These are phyloP conservation scores for Peromyscus polionotus DNA, from an alignment of 2,113 vertebrate genomes.

Conservation along the genomic window DNA sequence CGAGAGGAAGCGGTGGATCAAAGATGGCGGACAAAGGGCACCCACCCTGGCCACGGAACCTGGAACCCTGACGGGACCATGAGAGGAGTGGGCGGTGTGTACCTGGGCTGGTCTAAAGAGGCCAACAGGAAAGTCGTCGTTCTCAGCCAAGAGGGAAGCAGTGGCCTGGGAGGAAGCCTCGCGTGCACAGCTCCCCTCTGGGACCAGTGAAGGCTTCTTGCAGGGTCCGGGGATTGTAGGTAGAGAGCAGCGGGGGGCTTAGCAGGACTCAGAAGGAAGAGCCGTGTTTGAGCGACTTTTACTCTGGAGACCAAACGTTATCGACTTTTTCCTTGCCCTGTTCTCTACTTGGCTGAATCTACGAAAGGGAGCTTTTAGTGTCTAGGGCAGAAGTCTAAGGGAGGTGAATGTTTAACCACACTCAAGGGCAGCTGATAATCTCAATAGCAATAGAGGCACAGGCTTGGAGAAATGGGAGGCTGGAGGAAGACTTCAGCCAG, in stretches of 20 bases:
- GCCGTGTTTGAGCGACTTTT: neutral
- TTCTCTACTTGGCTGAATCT: conserved; percentile 36
- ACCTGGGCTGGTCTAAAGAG: rapidly evolving
- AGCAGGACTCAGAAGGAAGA: neutral
- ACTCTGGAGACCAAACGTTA: neutral
- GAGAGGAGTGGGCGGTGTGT: too few species aligned
- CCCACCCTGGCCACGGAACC: rapidly evolving
- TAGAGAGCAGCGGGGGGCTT: rapidly evolving
- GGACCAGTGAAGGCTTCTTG: rapidly evolving
- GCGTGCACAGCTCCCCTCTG: rapidly evolving
- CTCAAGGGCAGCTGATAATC: conserved; percentile 28
- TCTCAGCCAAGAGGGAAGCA: neutral
- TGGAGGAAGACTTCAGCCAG: too few species aligned
- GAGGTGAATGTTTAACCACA: conserved; percentile 65
- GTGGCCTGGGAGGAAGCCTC: too few species aligned
- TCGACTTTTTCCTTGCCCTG: rapidly evolving
- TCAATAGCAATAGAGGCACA: neutral
- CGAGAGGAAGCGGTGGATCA: too few species aligned
- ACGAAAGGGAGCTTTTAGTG: neutral
- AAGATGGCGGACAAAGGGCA: rapidly evolving
- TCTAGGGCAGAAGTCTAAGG: conserved; percentile 51
- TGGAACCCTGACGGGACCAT: rapidly evolving
- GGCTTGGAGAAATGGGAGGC: neutral
- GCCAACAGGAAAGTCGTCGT: neutral
- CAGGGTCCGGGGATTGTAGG: rapidly evolving